Base-by-base conservation (phyloP, 2,113 vertebrate species). In the Cheilinus undulatus region DNA sequence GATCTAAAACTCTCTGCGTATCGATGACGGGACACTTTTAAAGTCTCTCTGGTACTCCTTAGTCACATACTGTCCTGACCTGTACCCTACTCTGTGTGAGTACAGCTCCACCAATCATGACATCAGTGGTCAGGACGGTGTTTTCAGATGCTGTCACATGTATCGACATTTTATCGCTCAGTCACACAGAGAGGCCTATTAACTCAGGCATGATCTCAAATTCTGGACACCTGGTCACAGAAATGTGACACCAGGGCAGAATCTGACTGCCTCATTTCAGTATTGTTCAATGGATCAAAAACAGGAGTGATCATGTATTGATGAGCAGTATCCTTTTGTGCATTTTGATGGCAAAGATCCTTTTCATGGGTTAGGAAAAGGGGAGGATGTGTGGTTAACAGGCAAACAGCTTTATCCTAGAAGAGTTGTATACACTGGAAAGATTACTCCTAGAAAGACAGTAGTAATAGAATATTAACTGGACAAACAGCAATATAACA, bases 1-100 rank as follows among this genome's bases (percentile, higher is more conserved):
- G 83, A 88, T 87, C 86, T 88, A 86, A 90, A 91, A 88, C 86
- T 81, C 86, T 88, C 84, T 72, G 70, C 67, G 75, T 91, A 85
- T 92, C 86, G 60, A 76, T 89, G 83, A 86, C 86, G 72, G 76
- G 86, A 76, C 67, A 79, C 54, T 76, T 78, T 66, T 62, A 68
- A 70, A 36, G 76, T 77, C 83, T 76, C 10, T 1, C 67, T 7
- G 62, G 65, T 14, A 78, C 65, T 71, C n/a, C 66, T 57, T 26
- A 48, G 70, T 78, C 76, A 75, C 71, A 74, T 7, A 53, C 28
- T 63, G 72, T 77, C 28, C 79, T 63, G 69, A 74, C 28, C 76
- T 46, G 24, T 27, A 3, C 7, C 7, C 9, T 43, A 0, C 52
- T 30, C 8, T 42, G 60, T 43, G 30, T 27, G 53, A 64, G 64